Evolutionary conservation across 64 coral and sea anemone species (phyloP), one percentile per base, ranked within the genome.

Genomic region (Pocillopora verrucosa): DNA sequence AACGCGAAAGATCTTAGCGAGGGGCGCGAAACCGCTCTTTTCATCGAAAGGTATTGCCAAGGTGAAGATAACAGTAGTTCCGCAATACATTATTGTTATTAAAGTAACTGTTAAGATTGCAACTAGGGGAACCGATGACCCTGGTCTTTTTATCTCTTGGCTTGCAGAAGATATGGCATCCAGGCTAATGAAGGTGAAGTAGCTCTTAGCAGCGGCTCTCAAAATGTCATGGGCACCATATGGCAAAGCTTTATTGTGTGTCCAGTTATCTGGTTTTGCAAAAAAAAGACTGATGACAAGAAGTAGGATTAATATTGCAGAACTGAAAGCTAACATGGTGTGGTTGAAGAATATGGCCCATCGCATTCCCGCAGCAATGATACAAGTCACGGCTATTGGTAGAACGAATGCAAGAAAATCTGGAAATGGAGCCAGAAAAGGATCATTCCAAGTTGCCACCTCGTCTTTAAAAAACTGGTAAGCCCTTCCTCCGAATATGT

Each of bases 131-230:
- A 79, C 60, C 30, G 76, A 69, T 11, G 61, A 78, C 5, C 61
- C 58, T 9, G 87, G 76, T 17, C 68, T n/a, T 11, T 57, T 67
- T 17, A 59, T 76, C 68, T 89, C 87, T 67, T 68, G 60, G 17
- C 87, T 89, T 16, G 72, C 87, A 57, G 76, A 58, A 58, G 87
- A 63, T 20, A 89, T 89, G 77, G 77, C 75, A 2, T 89, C 87
- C 20, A 89, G 36, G 20, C 87, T 76, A 56, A 89, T 89, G 35
- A 89, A 89, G 19, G 60, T 65, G 61, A 76, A 89, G 51, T 79
- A 89, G 3, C 60, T 76, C 0, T 59, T 65, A 16, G 87, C 87
- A 13, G 75, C 87, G 0, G 87, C 87, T 4, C 36, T 78, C 10
- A 70, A 68, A 19, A 89, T 60, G 24, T 76, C 87, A 0, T 76